Evolutionary conservation across 1,140 invertebrate genomes (phyloP).

Genomic region (Nebria ingens): DNA sequence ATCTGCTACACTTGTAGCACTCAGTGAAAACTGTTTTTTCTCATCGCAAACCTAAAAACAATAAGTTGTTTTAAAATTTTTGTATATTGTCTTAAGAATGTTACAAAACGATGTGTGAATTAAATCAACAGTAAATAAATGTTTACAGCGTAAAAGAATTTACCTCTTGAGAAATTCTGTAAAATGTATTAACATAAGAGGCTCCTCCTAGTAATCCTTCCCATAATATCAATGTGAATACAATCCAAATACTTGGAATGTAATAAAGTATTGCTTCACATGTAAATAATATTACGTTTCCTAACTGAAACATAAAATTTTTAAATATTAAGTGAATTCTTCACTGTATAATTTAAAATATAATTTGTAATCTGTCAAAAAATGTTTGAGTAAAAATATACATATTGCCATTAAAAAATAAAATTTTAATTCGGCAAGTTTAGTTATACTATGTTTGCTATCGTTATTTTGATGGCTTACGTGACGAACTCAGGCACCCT

Average conservation of each 20-base stretch:
- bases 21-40: conserved; percentile 51
- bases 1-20: conserved; percentile 63
- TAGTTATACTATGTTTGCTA: too few relatives aligned
- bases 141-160: not conserved
- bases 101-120: too few relatives aligned
- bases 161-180: conserved; percentile 65
- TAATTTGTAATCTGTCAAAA: too few relatives aligned
- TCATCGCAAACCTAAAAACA: conserved; percentile 44
- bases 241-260: conserved; percentile 63
- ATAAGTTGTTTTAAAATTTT: too few relatives aligned
- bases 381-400: too few relatives aligned
- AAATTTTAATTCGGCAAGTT: too few relatives aligned
- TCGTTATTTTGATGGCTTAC: too few relatives aligned
- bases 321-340: too few relatives aligned
- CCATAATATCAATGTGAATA: conserved; percentile 63
- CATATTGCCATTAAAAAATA: too few relatives aligned
- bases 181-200: conserved; percentile 84
- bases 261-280: conserved; percentile 59
- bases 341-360: too few relatives aligned
- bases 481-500: too few relatives aligned
- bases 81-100: too few relatives aligned
- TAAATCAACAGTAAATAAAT: not conserved
- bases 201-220: conserved; percentile 76
- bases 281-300: conserved; percentile 58
- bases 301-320: conserved; percentile 41